phyloP scores from a whole-genome alignment of 2,888 invertebrate genomes.

The Oscheius sp. region DNA sequence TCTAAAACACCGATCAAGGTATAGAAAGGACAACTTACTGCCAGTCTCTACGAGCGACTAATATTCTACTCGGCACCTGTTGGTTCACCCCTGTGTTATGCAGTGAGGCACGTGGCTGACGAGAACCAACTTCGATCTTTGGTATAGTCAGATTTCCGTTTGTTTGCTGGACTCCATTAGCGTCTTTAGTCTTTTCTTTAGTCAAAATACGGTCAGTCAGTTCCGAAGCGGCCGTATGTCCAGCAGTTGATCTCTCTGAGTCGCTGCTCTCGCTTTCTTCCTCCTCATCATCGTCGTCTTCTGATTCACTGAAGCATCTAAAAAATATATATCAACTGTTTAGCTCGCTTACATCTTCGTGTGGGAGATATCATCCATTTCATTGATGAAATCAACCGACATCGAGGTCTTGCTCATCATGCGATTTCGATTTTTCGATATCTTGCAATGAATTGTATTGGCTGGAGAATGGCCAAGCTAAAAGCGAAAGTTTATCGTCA shows the following conservation, averaged over 20 bases:
- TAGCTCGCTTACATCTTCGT: not conserved
- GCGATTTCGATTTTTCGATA: conserved; percentile 20
- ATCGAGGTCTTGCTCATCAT: conserved; percentile 39
- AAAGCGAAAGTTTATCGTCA: not conserved
- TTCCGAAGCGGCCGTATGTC: conserved; percentile 53
- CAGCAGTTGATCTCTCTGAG: conserved; percentile 47
- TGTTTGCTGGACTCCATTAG: not conserved
- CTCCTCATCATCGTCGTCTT: conserved; percentile 4
- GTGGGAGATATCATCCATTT: conserved; percentile 7
- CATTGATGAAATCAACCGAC: conserved; percentile 42
- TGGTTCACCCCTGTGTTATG: not conserved
- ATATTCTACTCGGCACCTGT: not conserved
- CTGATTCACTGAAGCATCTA: conserved; percentile 12
- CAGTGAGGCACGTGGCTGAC: not conserved
- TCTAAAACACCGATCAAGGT: not conserved
- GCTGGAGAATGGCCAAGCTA: conserved; percentile 43
- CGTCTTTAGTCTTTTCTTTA: not conserved
- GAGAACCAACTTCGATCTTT: not conserved
- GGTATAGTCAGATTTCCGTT: too few relatives aligned
- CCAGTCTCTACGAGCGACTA: not conserved
- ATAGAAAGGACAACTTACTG: not conserved
- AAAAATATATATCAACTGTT: not conserved
- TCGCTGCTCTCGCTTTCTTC: conserved; percentile 13
- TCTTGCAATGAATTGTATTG: conserved; percentile 35
- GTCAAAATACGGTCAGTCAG: conserved; percentile 30